A percentile compares a stretch with the other conserved stretches of the same genome.
phyloP scores from a whole-genome alignment of 2,113 vertebrate genomes.

The Capricornis sumatraensis region DNA sequence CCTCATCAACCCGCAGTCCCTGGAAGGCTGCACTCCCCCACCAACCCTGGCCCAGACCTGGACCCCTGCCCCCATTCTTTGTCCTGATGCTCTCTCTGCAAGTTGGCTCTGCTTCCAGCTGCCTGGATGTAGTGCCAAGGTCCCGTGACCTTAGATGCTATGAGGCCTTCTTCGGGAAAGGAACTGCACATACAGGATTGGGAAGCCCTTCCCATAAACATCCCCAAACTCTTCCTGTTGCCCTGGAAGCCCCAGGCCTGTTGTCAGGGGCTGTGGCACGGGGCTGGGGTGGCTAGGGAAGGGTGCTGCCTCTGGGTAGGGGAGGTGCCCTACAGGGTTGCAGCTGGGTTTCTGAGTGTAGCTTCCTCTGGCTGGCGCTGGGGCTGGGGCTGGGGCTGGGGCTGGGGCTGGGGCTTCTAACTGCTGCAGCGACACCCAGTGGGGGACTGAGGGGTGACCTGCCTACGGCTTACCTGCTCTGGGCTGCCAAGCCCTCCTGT shows the following conservation, averaged over 20 bases:
- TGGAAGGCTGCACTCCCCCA: not conserved
- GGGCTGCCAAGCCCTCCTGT: not conserved
- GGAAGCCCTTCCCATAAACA: constrained; percentile 42
- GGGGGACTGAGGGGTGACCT: not conserved
- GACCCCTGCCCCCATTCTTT: not conserved
- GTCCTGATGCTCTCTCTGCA: not conserved
- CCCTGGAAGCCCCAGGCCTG: not conserved
- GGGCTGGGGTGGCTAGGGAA: not conserved
- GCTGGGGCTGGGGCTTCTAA: not conserved
- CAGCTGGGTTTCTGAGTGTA: not conserved
- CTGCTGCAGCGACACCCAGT: not conserved
- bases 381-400: not conserved
- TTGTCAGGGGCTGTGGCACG: not conserved
- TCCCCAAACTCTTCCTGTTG: constrained; percentile 3
- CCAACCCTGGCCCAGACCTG: not conserved
- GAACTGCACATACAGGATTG: constrained; percentile 5
- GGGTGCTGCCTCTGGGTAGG: not conserved
- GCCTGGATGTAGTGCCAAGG: not conserved
- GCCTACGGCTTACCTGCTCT: not conserved
- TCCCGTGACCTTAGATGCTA: constrained; percentile 3
- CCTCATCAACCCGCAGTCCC: not conserved
- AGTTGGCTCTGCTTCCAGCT: not conserved
- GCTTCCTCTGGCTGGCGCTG: not conserved
- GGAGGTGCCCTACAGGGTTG: not conserved
- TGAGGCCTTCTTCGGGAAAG: constrained; percentile 28